Conservation (phyloP, 2,888 invertebrate species). For the Noctua janthina region DNA sequence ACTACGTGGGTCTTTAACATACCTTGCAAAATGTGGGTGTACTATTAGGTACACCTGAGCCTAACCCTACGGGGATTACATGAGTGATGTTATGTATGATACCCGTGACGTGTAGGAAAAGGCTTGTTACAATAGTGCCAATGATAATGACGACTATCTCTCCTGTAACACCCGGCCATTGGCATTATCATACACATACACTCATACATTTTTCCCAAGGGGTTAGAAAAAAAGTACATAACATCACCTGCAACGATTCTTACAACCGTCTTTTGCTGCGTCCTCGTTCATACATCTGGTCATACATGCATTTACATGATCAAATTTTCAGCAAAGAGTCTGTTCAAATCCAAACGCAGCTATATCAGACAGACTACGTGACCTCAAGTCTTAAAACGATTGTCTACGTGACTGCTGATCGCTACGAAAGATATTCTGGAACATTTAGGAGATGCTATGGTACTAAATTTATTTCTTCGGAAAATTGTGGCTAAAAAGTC, state of each 20-base stretch:
- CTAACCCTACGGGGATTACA: too few species aligned
- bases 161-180: background rate
- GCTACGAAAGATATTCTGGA: background rate
- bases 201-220: background rate
- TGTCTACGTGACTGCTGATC: slow-evolving; percentile 43
- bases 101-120: too few species aligned
- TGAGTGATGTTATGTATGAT: too few species aligned
- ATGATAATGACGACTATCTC: background rate
- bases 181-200: background rate
- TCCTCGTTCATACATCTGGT: background rate
- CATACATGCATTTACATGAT: background rate
- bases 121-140: background rate
- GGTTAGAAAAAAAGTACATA: accelerated
- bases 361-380: slow-evolving; percentile 36
- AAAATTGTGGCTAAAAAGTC: background rate
- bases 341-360: background rate
- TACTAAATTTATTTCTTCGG: background rate
- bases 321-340: background rate
- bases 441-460: background rate
- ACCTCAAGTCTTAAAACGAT: slow-evolving; percentile 16
- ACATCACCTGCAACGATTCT: background rate
- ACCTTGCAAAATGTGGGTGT: too few species aligned
- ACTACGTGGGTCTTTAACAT: too few species aligned
- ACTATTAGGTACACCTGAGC: too few species aligned
- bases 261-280: background rate